Evolutionary conservation across 1,140 invertebrate genomes (phyloP).

Genomic region (Penaeus vannamei): DNA sequence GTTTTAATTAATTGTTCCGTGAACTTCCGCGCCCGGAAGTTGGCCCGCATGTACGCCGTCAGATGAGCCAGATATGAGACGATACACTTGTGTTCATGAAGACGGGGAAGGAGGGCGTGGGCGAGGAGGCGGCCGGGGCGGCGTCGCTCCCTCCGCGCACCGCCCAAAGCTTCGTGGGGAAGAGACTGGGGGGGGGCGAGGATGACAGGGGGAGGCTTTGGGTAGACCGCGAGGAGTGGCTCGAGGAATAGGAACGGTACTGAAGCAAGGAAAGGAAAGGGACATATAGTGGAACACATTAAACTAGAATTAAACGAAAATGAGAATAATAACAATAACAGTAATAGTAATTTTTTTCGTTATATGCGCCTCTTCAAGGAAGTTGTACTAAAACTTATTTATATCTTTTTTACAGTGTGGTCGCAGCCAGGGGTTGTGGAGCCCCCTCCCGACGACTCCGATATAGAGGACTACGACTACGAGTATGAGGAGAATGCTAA

Average conservation of each 20-base stretch:
- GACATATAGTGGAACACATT: no score
- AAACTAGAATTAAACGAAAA: no score
- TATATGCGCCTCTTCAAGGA: background rate
- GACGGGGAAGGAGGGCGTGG: background rate
- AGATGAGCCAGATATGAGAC: background rate
- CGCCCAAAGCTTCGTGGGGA: no score
- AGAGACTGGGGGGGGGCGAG: background rate
- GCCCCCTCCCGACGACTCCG: conserved; percentile 56
- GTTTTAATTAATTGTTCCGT: conserved; percentile 66
- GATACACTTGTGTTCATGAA: background rate
- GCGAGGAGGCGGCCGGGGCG: background rate
- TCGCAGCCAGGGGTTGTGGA: conserved; percentile 59
- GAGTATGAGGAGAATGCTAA: conserved; percentile 55
- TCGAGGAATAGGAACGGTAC: background rate
- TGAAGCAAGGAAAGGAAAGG: no score
- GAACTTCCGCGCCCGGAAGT: conserved; percentile 16
- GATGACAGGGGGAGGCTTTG: background rate
- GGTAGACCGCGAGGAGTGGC: background rate
- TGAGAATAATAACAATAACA: no score
- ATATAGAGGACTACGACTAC: conserved; percentile 57
- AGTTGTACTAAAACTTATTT: background rate
- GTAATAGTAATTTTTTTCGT: background rate
- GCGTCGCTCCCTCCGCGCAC: no score
- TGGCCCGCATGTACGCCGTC: no score
- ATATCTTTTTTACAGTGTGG: conserved; percentile 48